phyloP scores from a whole-genome alignment of 2,888 invertebrate genomes.

The Lottia gigantea region DNA sequence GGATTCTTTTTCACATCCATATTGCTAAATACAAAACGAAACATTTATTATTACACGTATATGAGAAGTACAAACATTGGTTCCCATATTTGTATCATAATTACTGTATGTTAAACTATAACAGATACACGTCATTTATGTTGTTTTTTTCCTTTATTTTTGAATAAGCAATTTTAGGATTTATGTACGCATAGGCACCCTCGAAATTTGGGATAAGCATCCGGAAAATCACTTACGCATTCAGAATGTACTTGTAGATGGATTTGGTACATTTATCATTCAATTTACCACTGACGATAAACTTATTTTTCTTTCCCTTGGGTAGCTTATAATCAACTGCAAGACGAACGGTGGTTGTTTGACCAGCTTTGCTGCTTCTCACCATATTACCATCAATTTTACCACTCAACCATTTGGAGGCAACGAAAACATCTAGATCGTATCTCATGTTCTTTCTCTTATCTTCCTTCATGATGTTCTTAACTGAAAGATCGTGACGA shows the following conservation, averaged over 20 bases:
- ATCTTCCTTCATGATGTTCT: constrained; percentile 17
- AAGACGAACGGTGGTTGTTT: constrained; percentile 22
- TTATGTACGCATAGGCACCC: too few species aligned
- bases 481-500: neutral
- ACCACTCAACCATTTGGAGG: constrained; percentile 21
- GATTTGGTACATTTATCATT: constrained; percentile 35
- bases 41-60: too few species aligned
- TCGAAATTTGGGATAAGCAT: too few species aligned
- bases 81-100: too few species aligned
- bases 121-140: too few species aligned
- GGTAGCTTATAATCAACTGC: constrained; percentile 41
- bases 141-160: too few species aligned
- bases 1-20: constrained; percentile 38
- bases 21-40: constrained; percentile 30
- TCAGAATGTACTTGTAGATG: constrained; percentile 31
- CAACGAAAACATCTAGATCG: constrained; percentile 22
- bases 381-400: constrained; percentile 21
- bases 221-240: constrained; percentile 33
- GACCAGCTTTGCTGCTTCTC: constrained; percentile 10
- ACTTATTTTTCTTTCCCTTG: constrained; percentile 36
- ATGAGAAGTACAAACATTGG: too few species aligned
- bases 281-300: constrained; percentile 37
- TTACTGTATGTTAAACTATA: too few species aligned
- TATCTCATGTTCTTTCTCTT: constrained; percentile 20
- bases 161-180: too few species aligned